Conservation (phyloP, 1,140 invertebrate genomes). For the Cydia pomonella region DNA sequence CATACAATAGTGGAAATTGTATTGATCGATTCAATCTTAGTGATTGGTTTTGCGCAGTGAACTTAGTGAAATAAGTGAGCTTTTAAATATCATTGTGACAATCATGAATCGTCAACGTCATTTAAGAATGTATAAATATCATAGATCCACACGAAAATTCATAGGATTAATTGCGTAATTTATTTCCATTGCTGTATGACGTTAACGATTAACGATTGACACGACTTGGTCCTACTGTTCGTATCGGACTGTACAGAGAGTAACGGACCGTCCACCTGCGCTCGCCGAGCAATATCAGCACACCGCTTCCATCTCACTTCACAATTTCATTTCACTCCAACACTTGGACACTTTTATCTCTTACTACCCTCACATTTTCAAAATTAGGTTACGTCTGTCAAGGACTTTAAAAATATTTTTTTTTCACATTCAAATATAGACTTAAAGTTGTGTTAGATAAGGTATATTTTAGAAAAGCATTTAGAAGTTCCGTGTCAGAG, state of each 20-base stretch:
- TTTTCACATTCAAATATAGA: background rate
- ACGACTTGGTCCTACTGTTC: background rate
- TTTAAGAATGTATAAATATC: too few species aligned
- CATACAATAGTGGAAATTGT: too few species aligned
- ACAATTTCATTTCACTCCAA: constrained; percentile 22
- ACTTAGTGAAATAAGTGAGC: too few species aligned
- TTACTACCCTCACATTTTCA: background rate
- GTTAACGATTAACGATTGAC: too few species aligned
- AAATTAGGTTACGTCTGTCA: constrained; percentile 9
- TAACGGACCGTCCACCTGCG: constrained; percentile 21
- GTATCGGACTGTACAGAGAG: background rate
- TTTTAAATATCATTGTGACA: too few species aligned
- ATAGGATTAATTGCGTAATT: too few species aligned
- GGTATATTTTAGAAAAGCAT: background rate
- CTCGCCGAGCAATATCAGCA: constrained; percentile 15
- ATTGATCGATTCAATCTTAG: too few species aligned
- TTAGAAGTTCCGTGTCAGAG: background rate
- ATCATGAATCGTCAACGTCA: too few species aligned
- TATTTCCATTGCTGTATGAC: too few species aligned
- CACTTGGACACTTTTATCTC: constrained; percentile 22
- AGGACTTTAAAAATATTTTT: background rate
- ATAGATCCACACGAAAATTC: too few species aligned
- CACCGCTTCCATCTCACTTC: constrained; percentile 5
- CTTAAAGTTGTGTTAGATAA: background rate
- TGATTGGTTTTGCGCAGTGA: too few species aligned